These are phyloP conservation scores for Chouioia cunea DNA, from an alignment of 2,888 invertebrate genomes.

Conservation along the genomic window DNA sequence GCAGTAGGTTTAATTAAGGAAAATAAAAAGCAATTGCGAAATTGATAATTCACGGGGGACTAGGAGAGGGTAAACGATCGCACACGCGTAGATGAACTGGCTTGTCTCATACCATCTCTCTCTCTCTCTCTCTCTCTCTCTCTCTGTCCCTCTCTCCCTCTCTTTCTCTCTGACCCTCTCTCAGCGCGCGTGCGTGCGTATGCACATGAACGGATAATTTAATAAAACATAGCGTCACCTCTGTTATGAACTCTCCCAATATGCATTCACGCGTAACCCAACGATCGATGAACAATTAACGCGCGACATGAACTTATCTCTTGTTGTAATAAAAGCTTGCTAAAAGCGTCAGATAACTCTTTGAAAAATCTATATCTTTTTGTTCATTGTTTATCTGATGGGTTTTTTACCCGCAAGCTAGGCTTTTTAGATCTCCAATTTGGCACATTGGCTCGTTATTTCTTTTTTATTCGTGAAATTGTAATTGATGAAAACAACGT, in stretches of 20 bases:
- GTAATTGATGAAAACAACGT: no score
- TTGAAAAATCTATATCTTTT: not conserved
- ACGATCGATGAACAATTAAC: constrained; percentile 44
- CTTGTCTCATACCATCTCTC: no score
- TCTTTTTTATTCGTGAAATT: not conserved
- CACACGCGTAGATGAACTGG: no score
- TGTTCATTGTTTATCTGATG: constrained; percentile 27
- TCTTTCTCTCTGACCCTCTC: no score
- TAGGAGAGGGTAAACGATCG: no score
- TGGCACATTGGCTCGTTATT: not conserved
- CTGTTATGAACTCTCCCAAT: constrained; percentile 20
- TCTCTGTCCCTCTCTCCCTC: no score
- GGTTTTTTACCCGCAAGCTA: constrained; percentile 3
- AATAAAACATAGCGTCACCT: constrained; percentile 44
- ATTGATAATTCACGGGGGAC: constrained; percentile 42
- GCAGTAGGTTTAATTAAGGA: no score
- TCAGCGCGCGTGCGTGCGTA: no score
- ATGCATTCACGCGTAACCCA: constrained; percentile 18
- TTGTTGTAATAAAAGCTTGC: constrained; percentile 16
- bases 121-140: no score
- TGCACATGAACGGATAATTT: constrained; percentile 26
- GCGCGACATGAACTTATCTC: constrained; percentile 14
- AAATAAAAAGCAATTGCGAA: not conserved
- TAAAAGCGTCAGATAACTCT: no score
- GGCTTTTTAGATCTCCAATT: constrained; percentile 26